Base-by-base conservation (phyloP, 2,797 vertebrate species). In the Trichosurus vulpecula region DNA sequence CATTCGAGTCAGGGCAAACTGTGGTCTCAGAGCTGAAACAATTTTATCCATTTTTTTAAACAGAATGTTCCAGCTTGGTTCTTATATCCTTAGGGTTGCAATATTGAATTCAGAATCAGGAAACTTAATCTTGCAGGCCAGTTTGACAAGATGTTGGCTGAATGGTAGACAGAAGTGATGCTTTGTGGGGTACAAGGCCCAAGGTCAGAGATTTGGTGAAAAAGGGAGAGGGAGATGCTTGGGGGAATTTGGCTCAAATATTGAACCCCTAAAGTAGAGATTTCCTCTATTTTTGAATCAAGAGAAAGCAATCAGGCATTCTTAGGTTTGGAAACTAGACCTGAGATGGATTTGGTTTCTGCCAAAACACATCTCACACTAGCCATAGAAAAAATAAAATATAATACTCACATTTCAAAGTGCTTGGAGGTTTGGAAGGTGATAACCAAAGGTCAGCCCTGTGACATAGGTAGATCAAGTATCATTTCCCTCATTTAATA, bases 61-160 rank as follows among this genome's bases (percentile, higher is more conserved):
- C 96, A 98, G 97, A 98, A 98, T 98, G 98, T 98, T 98, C 98
- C 96, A 97, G 97, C 97, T 98, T 98, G 97, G 97, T 98, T 98
- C 98, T 98, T 98, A 97, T 98, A 97, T 98, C 97, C 98, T 98
- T 98, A 98, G 98, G 98, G 98, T 98, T 98, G 97, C 95, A 97
- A 98, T 99, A 98, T 98, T 99, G 98, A 98, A 98, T 99, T 98
- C 98, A 91, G 98, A 98, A 98, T 97, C 66, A 81, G 92, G 97
- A 98, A 99, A 98, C 98, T 98, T 98, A 98, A 98, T 98, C 98
- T 99, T 98, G 97, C 97, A 98, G 98, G 98, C 95, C 98, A 97
- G 98, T 98, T 98, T 98, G 98, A 99, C 98, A 99, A 98, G 98
- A 98, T 97, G 97, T 95, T 97, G 95, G 97, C 96, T 97, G 98